Evolutionary conservation across 2,888 invertebrate genomes (phyloP), one percentile per base, ranked within the genome.

Genomic region (Sepioteuthis lessoniana): DNA sequence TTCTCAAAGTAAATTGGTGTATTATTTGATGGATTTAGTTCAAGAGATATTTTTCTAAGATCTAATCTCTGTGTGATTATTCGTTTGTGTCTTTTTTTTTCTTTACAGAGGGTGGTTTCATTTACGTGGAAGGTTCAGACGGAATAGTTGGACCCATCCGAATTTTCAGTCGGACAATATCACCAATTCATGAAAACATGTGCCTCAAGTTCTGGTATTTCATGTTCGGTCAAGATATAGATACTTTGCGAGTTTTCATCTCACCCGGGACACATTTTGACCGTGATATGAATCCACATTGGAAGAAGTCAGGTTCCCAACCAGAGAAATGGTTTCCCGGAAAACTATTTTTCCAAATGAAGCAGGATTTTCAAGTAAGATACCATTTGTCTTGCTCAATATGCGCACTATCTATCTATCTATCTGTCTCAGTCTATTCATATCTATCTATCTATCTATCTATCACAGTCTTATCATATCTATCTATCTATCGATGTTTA

Each of bases 171-270:
- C 94, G 95, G 46, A 96, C 95, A 93, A 93, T 94, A 21, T n/a
- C 94, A 31, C 94, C 96, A 28, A 95, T 95, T 1, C 90, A 91
- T 10, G 95, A 95, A 1, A 94, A 95, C 25, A 95, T 95, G n/a
- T 96, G 96, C 94, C 95, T 96, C 42, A 96, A 95, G 55, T 96
- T 96, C 95, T 97, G 96, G 96, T 97, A 96, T 94, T 96, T 96
- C 94, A 97, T 97, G 97, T 96, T 96, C 94, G 97, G 97, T 37
- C 95, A 95, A 90, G 95, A 96, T 95, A 95, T 96, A 19, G 95
- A 95, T 93, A 95, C 95, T 1, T 95, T 97, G 37, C 96, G 96
- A 94, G 96, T 96, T 7, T 96, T 96, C 94, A 91, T 92, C 19
- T 47, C 8, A 1, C 31, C 31, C n/a, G 47, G 28, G 46, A 92